Evolutionary conservation across 2,113 vertebrate species (phyloP).

Genomic region (Zosterops borbonicus): DNA sequence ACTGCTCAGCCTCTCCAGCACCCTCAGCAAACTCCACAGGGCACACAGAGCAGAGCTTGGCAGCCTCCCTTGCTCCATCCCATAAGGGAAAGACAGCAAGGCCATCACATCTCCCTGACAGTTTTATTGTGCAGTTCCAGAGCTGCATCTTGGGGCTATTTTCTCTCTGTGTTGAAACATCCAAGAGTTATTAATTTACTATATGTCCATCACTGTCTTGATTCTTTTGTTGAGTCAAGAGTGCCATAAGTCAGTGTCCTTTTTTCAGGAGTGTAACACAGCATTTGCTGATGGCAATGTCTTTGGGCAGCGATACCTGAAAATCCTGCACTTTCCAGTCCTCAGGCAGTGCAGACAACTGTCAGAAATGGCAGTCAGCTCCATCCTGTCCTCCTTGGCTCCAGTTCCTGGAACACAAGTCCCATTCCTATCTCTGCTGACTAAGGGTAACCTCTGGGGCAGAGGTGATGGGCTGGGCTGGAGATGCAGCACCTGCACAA

Average conservation of each 20-base stretch:
- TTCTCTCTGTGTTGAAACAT: neutral
- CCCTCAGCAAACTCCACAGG: neutral
- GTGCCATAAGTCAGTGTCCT: neutral
- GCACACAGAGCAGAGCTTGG: neutral
- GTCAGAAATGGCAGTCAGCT: neutral
- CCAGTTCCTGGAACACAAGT: neutral
- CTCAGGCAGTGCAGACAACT: neutral
- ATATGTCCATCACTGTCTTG: neutral
- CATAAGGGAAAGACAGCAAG: neutral
- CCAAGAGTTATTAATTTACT: neutral
- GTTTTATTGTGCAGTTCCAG: neutral
- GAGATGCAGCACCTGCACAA: neutral
- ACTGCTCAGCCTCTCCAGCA: neutral
- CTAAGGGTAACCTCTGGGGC: neutral
- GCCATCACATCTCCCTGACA: neutral
- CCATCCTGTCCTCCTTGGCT: neutral
- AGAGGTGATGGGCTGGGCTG: neutral
- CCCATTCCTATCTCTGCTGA: neutral
- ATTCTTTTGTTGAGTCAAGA: neutral
- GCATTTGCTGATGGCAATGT: neutral
- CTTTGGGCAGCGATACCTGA: fast-evolving
- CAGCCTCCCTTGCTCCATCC: neutral
- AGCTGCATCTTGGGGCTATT: neutral
- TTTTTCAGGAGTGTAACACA: neutral
- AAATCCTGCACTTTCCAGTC: neutral